Evolutionary conservation across 2,797 vertebrate species (phyloP).

Genomic region (Pantherophis alleghaniensis): DNA sequence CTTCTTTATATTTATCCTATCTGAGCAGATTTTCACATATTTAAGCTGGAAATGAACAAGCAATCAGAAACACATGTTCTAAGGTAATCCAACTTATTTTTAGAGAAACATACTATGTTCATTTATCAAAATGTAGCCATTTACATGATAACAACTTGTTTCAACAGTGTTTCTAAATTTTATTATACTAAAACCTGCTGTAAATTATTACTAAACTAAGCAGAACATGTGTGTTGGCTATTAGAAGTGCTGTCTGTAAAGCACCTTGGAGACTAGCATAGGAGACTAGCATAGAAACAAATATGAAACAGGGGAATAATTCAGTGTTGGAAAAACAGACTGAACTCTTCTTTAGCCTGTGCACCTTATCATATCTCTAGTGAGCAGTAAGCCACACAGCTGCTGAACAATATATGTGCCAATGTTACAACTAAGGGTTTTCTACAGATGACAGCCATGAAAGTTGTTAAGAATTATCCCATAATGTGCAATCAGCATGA

Average conservation of each 20-base stretch:
- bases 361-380: background rate
- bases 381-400: background rate
- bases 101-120: constrained; percentile 52
- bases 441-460: background rate
- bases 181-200: constrained; percentile 68
- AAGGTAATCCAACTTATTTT: constrained; percentile 37
- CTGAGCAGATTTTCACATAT: constrained; percentile 33
- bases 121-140: constrained; percentile 63
- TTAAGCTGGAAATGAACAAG: constrained; percentile 54
- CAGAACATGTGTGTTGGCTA: constrained; percentile 38
- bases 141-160: constrained; percentile 62
- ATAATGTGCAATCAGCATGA: constrained; percentile 10
- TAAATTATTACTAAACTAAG: constrained; percentile 65
- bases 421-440: background rate
- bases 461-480: background rate
- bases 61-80: constrained; percentile 72
- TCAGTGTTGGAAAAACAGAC: background rate
- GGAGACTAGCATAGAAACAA: constrained; percentile 33
- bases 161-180: constrained; percentile 66
- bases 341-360: background rate
- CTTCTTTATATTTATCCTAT: constrained; percentile 34
- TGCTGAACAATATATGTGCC: background rate
- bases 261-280: background rate
- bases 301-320: background rate
- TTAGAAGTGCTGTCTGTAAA: constrained; percentile 31